phyloP scores from a whole-genome alignment of 2,888 invertebrate genomes.

The Cantharis rufa region DNA sequence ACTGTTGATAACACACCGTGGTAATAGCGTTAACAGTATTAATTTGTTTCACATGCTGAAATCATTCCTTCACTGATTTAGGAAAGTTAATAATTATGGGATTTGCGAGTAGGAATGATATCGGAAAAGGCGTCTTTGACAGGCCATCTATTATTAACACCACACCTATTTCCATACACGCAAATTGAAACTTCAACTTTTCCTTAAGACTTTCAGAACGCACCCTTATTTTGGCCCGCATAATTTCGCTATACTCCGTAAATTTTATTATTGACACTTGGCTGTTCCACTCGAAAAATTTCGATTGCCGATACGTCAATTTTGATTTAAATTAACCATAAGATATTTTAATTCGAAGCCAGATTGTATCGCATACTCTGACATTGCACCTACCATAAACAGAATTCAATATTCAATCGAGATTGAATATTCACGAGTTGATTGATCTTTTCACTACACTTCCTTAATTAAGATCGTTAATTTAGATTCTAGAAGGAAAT shows the following conservation, averaged over 20 bases:
- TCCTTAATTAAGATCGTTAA: background rate
- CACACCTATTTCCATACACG: slow-evolving; percentile 1
- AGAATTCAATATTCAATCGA: background rate
- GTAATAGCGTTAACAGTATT: background rate
- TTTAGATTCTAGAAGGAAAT: background rate
- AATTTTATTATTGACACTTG: too few relatives aligned
- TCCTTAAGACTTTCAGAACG: slow-evolving; percentile 4
- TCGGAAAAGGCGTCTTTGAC: slow-evolving; percentile 6
- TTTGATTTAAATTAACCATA: background rate
- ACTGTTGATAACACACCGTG: background rate
- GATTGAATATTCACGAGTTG: background rate
- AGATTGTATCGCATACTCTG: background rate
- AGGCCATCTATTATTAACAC: slow-evolving; percentile 4
- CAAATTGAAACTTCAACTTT: slow-evolving; percentile 9
- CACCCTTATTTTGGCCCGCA: background rate
- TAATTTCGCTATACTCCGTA: background rate
- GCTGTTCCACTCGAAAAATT: background rate
- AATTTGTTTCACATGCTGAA: background rate
- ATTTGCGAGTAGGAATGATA: background rate
- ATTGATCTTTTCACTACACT: background rate
- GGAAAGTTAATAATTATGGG: background rate
- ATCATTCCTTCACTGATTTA: background rate
- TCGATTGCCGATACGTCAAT: background rate
- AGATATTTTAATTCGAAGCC: background rate
- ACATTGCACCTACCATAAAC: background rate